Conservation (phyloP, 2,888 invertebrate species). For the Paralinhomoeus sp. region DNA sequence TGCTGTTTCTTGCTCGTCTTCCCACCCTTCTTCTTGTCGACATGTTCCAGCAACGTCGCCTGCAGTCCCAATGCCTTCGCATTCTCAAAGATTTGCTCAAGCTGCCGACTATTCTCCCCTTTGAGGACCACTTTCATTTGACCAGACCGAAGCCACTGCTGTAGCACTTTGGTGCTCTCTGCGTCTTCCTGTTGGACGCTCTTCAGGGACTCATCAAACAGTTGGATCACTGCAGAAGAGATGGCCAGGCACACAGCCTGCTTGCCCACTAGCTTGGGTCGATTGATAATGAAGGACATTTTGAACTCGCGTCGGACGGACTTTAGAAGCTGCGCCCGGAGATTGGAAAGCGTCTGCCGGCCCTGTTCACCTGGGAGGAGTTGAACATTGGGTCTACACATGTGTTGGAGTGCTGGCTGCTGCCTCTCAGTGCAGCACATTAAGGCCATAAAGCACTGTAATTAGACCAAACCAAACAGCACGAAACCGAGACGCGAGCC, state of each 20-base stretch:
- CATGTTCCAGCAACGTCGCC: background rate
- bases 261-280: background rate
- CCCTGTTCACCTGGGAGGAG: too few species aligned
- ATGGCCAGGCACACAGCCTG: background rate
- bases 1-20: background rate
- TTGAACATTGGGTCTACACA: too few species aligned
- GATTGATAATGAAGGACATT: background rate
- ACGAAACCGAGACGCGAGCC: too few species aligned
- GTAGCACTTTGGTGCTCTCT: background rate
- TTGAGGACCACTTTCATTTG: constrained; percentile 4
- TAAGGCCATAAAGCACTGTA: too few species aligned
- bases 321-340: background rate
- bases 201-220: background rate
- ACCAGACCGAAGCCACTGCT: background rate
- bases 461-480: too few species aligned
- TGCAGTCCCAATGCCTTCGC: background rate
- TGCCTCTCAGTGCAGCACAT: too few species aligned
- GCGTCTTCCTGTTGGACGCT: too few species aligned
- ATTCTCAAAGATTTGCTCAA: background rate
- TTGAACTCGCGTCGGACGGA: background rate
- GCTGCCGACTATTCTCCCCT: background rate
- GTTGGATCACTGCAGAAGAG: background rate
- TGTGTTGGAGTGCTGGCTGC: too few species aligned
- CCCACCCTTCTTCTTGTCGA: background rate
- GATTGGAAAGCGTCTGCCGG: too few species aligned